A percentile compares a stretch with the other conserved stretches of the same genome.
Conservation (phyloP, 1,140 invertebrate genomes). For the Zeugodacus cucurbitae region DNA sequence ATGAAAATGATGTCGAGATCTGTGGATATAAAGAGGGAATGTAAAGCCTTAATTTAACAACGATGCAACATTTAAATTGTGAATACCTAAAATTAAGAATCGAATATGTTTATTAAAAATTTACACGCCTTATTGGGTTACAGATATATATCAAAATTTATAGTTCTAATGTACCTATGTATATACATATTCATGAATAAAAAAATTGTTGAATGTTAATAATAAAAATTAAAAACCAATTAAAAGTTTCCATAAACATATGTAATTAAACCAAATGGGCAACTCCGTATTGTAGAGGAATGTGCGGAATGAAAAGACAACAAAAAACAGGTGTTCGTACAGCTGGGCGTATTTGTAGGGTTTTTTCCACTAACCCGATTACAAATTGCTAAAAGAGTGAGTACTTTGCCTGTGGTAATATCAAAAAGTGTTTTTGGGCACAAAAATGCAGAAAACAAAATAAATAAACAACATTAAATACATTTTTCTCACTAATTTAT, state of each 20-base stretch:
- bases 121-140: background rate
- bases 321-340: background rate
- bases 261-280: background rate
- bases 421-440: no score
- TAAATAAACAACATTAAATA: no score
- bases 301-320: background rate
- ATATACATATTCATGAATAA: background rate
- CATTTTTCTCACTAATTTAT: background rate
- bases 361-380: background rate
- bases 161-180: background rate
- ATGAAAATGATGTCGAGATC: constrained; percentile 67
- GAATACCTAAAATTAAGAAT: background rate
- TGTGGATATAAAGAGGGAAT: constrained; percentile 65
- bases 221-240: background rate
- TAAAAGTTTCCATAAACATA: background rate
- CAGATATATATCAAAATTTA: background rate
- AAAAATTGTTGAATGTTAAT: background rate
- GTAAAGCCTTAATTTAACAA: background rate
- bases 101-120: background rate
- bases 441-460: no score
- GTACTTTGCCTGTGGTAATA: no score
- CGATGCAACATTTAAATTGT: background rate
- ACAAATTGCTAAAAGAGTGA: background rate
- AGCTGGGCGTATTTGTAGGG: background rate
- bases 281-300: background rate